A percentile compares a stretch with the other conserved stretches of the same genome.
phyloP scores from a whole-genome alignment of 2,888 invertebrate species.

The Thera obeliscata region DNA sequence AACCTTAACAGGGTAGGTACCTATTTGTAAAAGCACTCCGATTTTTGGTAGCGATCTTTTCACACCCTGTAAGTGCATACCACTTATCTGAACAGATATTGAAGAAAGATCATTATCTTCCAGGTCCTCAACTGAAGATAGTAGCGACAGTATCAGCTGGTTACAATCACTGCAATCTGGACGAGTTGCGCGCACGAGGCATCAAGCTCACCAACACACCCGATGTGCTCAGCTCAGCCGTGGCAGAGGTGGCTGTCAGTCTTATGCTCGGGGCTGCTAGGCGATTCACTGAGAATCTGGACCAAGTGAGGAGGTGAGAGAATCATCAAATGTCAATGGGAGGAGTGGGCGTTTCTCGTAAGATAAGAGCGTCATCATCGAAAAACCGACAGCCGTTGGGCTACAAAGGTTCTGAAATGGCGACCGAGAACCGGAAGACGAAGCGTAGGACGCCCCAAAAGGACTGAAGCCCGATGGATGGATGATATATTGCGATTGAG shows the following conservation, averaged over 20 bases:
- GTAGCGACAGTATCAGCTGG: constrained; percentile 95
- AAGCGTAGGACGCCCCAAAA: no score
- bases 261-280: constrained; percentile 90
- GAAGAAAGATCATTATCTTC: not conserved
- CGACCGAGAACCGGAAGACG: no score
- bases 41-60: no score
- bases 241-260: constrained; percentile 92
- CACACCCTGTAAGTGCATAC: no score
- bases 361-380: not conserved
- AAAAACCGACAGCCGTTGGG: no score
- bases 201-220: constrained; percentile 94
- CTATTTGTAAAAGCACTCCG: no score
- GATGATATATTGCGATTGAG: no score
- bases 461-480: no score
- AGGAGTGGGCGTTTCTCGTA: not conserved
- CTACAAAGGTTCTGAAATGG: no score
- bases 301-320: constrained; percentile 85
- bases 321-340: not conserved
- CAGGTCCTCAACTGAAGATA: constrained; percentile 89
- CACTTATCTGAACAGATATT: not conserved
- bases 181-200: constrained; percentile 88
- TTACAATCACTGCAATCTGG: constrained; percentile 92
- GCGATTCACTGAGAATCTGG: constrained; percentile 90
- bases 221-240: constrained; percentile 89
- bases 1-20: no score